Conservation (phyloP, 1,140 invertebrate species). For the Parasteatoda tepidariorum region DNA sequence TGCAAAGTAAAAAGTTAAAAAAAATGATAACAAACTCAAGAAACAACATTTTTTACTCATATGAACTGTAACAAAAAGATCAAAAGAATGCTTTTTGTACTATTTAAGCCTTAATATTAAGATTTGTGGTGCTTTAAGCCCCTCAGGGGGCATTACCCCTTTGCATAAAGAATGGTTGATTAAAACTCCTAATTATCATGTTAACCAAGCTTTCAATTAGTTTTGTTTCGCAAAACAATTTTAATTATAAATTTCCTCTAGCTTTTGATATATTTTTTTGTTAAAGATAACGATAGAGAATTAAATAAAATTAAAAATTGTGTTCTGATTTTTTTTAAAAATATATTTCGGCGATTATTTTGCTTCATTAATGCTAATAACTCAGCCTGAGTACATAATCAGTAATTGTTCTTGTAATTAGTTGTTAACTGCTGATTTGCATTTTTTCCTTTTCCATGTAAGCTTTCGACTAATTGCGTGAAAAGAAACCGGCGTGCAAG, state of each 20-base stretch:
- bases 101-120: too few relatives aligned
- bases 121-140: too few relatives aligned
- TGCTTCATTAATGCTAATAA: conserved; percentile 39
- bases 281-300: too few relatives aligned
- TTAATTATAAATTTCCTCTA: conserved; percentile 25
- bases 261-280: too few relatives aligned
- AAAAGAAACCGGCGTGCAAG: too few relatives aligned
- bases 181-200: conserved; percentile 39
- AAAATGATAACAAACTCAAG: too few relatives aligned
- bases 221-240: conserved; percentile 34
- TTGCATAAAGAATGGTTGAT: conserved; percentile 17
- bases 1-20: too few relatives aligned
- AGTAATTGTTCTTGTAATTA: conserved; percentile 31
- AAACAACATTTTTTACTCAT: too few relatives aligned
- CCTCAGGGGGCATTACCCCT: background rate
- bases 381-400: background rate
- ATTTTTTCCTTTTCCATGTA: conserved; percentile 14
- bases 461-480: conserved; percentile 10
- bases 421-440: conserved; percentile 42
- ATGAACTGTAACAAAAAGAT: too few relatives aligned
- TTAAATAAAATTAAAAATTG: background rate
- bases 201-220: conserved; percentile 41
- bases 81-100: too few relatives aligned
- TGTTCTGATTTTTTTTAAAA: background rate
- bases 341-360: background rate